Evolutionary conservation across 2,797 vertebrate species (phyloP), one percentile per base, ranked within the genome.

Genomic region (Diplodus sargus): DNA sequence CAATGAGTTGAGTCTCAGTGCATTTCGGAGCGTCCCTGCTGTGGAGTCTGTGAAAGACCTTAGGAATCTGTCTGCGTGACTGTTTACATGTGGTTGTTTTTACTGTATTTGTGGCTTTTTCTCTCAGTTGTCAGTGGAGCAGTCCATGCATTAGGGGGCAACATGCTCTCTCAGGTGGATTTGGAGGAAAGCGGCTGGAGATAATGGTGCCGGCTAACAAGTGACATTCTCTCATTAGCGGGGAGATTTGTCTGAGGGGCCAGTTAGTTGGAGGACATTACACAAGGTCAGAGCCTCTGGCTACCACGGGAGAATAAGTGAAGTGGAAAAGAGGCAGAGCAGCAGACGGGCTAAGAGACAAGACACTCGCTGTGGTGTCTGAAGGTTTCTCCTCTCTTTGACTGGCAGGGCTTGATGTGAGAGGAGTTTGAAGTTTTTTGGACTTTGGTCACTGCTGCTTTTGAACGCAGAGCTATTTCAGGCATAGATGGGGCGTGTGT

Each of bases 261-360:
- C 82, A 81, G 82, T 90, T 77, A 81, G 80, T 75, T 74, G 64
- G 78, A 90, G 91, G 90, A 86, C 83, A 74, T 83, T 76, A 86
- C 78, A 85, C 87, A 89, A 92, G 90, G 90, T 92, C 88, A 85
- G 64, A 85, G 81, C 78, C 68, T 85, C 68, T 74, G 56, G 86
- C 70, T 79, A 67, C 73, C 52, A 42, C 23, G 25, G 65, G 72
- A 76, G 68, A 87, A 77, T 71, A 82, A 83, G 67, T 77, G 62
- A 85, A 86, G 74, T 81, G 58, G 64, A 83, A 89, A 87, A 86
- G 68, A 80, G 74, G 72, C 63, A 3, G 28, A 78, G 74, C 68
- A 78, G 74, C 68, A 90, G 85, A 81, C 71, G 18, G 65, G 70
- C 61, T 51, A 22, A 74, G 64, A 76, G 72, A 89, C 62, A 74